A percentile compares a stretch with the other conserved stretches of the same genome.
These are phyloP conservation scores for Volucella inflata DNA, from an alignment of 2,888 invertebrate genomes.

Conservation along the genomic window DNA sequence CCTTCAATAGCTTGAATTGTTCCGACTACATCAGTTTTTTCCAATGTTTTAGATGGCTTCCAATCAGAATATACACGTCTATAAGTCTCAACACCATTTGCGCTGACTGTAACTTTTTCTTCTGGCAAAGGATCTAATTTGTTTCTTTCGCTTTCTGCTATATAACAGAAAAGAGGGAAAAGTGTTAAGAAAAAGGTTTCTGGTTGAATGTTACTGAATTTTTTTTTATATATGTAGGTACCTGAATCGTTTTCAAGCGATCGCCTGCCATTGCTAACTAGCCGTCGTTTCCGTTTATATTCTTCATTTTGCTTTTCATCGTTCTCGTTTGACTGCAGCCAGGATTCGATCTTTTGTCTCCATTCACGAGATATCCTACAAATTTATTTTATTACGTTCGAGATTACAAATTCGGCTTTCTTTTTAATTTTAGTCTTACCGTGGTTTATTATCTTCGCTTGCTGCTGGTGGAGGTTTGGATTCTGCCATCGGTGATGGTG, in stretches of 20 bases:
- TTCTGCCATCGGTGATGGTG: slow-evolving; percentile 86
- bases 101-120: slow-evolving; percentile 84
- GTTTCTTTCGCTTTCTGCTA: slow-evolving; percentile 90
- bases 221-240: slow-evolving; percentile 82
- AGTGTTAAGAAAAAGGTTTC: not conserved
- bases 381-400: not conserved
- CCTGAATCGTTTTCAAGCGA: slow-evolving; percentile 94
- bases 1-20: slow-evolving; percentile 95
- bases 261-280: slow-evolving; percentile 88
- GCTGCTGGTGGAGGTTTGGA: slow-evolving; percentile 79
- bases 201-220: not conserved
- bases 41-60: slow-evolving; percentile 91
- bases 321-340: slow-evolving; percentile 94
- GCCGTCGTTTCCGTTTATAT: slow-evolving; percentile 87
- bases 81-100: slow-evolving; percentile 84
- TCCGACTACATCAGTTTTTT: slow-evolving; percentile 92
- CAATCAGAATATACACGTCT: slow-evolving; percentile 90
- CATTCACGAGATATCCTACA: slow-evolving; percentile 88
- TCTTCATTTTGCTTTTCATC: slow-evolving; percentile 90
- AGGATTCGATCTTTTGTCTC: slow-evolving; percentile 95
- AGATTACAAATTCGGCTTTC: not conserved
- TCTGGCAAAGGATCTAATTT: slow-evolving; percentile 91
- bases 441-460: slow-evolving; percentile 85
- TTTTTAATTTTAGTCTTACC: slow-evolving; percentile 82
- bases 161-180: not conserved